Base-by-base conservation (phyloP, 2,113 vertebrate species). In the Quiscalus mexicanus region DNA sequence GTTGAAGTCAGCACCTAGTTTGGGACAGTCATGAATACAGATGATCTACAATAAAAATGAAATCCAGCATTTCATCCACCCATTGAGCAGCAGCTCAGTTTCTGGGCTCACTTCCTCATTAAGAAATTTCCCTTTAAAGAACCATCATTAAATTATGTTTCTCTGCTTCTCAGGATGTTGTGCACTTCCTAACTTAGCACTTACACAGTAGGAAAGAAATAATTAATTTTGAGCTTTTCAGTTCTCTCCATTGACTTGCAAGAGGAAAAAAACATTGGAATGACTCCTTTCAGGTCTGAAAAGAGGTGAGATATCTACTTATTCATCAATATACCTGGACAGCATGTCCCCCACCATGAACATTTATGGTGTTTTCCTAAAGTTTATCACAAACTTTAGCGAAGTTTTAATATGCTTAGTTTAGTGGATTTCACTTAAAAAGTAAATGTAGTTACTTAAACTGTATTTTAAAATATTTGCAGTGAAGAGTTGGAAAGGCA, bases 51-150 rank as follows among this genome's bases (percentile, higher is more conserved):
- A 50, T 55, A 70, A 91, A 89, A 92, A 76, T 33, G 7, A 64
- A 90, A 59, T 78, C 41, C 18, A 52, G 17, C 15, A 70, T 83
- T 82, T 84, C n/a, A 60, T 63, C 90, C 47, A 63, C 45, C 15
- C 30, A 65, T 67, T 0, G 0, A 89, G 42, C n/a, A 77, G 56
- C n/a, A 79, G 55, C 44, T 84, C 47, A 20, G 42, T 93, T 90
- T 90, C 76, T 56, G 33, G 55, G 24, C 60, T 91, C 35, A 15
- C 25, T 90, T 96, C 55, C 81, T 94, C 52, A 93, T 83, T 92
- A 93, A 89, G 49, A 75, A 90, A 50, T 44, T 78, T 95, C 27
- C 75, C 59, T 87, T 90, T 17, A n/a, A 78, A 81, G 56, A 84
- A 24, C 22, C 70, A 80, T 85, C n/a, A 84, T 71, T 89, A 92